Evolutionary conservation across 2,113 vertebrate species (phyloP).

Genomic region (Dasyurus viverrinus): DNA sequence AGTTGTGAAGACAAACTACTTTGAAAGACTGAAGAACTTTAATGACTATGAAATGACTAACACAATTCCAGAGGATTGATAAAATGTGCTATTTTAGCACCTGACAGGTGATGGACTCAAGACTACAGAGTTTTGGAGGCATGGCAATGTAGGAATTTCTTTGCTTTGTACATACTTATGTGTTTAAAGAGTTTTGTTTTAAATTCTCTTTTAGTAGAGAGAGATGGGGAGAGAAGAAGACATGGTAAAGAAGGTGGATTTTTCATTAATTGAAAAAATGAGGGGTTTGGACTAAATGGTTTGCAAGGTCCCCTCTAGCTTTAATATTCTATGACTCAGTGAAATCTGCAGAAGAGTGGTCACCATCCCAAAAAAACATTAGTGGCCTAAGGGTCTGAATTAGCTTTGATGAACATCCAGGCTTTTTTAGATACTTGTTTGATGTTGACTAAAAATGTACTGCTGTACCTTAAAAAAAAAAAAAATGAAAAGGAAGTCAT

Average conservation of each 20-base stretch:
- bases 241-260: neutral
- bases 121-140: neutral
- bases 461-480: constrained; percentile 64
- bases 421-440: constrained; percentile 67
- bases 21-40: neutral
- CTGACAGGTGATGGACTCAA: neutral
- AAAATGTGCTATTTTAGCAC: neutral
- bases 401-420: constrained; percentile 58
- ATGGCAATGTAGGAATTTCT: neutral
- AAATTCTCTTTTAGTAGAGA: neutral
- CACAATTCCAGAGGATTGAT: neutral
- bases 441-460: constrained; percentile 71
- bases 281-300: neutral
- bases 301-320: neutral
- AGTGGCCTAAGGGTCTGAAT: constrained; percentile 56
- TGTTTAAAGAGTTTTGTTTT: neutral
- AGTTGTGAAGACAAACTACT: neutral
- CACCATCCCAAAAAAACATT: constrained; percentile 21
- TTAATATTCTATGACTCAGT: neutral
- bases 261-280: neutral
- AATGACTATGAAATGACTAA: neutral
- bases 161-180: neutral
- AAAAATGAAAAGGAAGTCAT: constrained; percentile 52
- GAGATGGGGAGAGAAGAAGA: neutral
- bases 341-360: neutral